A percentile compares a stretch with the other conserved stretches of the same genome.
phyloP scores from a whole-genome alignment of 53 echinoderm and acorn worm species.

The Antedon mediterranea region DNA sequence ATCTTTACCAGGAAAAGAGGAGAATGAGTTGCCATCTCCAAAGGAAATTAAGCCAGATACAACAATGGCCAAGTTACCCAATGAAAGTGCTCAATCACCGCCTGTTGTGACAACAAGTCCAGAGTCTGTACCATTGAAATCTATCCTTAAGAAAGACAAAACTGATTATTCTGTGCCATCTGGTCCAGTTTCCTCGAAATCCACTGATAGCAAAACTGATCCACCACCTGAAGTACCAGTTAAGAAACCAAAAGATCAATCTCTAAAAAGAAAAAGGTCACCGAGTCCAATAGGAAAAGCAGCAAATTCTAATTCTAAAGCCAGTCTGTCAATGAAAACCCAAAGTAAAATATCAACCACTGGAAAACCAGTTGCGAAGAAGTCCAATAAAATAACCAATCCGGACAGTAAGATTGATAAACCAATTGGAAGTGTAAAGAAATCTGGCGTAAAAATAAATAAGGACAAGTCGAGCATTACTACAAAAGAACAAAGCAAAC shows the following conservation, averaged over 20 bases:
- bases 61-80: neutral
- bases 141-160: constrained; percentile 62
- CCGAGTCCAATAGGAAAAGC: constrained; percentile 36
- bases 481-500: neutral
- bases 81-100: neutral
- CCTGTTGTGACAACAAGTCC: neutral
- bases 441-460: neutral
- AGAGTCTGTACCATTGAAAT: constrained; percentile 49
- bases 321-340: neutral
- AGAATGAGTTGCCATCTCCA: neutral
- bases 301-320: neutral
- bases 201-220: constrained; percentile 22
- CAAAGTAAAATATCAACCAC: neutral
- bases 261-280: constrained; percentile 64
- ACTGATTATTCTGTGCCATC: constrained; percentile 23
- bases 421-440: neutral
- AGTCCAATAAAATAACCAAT: neutral
- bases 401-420: neutral
- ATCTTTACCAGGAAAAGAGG: neutral
- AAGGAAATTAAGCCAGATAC: neutral
- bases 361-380: constrained; percentile 6
- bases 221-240: constrained; percentile 20
- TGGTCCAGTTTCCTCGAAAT: constrained; percentile 23
- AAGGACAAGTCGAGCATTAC: neutral
- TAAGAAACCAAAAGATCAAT: constrained; percentile 20